phyloP scores from a whole-genome alignment of 2,113 vertebrate species.

The Amphilophus citrinellus region DNA sequence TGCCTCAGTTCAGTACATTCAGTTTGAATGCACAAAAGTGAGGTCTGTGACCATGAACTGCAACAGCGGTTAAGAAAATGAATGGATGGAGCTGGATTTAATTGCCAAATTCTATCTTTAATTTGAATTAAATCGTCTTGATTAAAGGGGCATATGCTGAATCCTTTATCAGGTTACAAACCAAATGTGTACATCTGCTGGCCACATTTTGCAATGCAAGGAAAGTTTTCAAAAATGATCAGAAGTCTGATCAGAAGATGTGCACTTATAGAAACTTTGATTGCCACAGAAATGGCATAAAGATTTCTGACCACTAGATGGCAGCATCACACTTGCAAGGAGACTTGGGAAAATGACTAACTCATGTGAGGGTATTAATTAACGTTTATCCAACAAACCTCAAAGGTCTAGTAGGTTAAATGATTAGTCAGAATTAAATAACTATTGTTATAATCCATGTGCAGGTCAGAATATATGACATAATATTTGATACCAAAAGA shows the following conservation, averaged over 20 bases:
- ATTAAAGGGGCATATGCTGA: not conserved
- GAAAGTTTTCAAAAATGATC: not conserved
- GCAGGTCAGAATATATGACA: not conserved
- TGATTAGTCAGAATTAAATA: not conserved
- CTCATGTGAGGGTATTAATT: not conserved
- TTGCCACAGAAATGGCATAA: not conserved
- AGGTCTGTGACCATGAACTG: too few relatives aligned
- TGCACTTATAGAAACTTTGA: not conserved
- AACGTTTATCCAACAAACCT: not conserved
- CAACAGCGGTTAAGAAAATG: not conserved
- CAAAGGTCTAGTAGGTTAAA: not conserved
- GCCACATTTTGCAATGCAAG: not conserved
- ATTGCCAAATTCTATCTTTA: not conserved
- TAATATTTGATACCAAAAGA: not conserved
- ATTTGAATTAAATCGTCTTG: not conserved
- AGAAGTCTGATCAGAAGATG: not conserved
- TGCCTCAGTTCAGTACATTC: too few relatives aligned
- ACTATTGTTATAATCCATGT: not conserved
- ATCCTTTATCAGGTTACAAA: not conserved
- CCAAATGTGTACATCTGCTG: not conserved
- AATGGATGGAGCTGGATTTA: not conserved
- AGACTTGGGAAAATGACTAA: too few relatives aligned
- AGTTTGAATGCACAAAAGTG: too few relatives aligned
- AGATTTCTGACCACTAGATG: constrained; percentile 52
- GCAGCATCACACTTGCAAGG: constrained; percentile 20